Conservation (phyloP, 2,797 vertebrate genomes). For the Bradypodion pumilum region DNA sequence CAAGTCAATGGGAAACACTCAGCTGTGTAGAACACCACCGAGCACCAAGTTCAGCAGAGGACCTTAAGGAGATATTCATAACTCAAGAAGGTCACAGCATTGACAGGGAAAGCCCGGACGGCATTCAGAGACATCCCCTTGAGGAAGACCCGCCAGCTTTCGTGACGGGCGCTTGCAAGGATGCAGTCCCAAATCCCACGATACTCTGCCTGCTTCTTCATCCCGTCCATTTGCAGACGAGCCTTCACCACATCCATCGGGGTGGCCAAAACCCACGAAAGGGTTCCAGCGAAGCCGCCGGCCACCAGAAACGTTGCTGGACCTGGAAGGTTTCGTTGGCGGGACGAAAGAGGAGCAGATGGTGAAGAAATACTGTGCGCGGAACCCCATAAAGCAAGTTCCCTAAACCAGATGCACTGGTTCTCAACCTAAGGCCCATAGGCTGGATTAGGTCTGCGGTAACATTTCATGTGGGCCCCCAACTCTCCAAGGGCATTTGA, state of each 20-base stretch:
- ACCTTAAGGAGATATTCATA: conserved; percentile 79
- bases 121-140: conserved; percentile 84
- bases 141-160: conserved; percentile 82
- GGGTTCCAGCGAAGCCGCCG: conserved; percentile 80
- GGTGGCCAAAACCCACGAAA: conserved; percentile 82
- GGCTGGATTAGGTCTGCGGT: too few species aligned
- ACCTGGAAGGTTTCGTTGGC: conserved; percentile 28
- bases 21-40: not conserved
- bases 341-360: not conserved
- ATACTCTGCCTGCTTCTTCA: conserved; percentile 73
- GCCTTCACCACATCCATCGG: conserved; percentile 88
- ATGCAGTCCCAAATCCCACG: conserved; percentile 82
- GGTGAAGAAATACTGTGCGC: not conserved
- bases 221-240: conserved; percentile 84
- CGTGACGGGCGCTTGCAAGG: conserved; percentile 74
- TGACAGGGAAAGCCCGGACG: conserved; percentile 86
- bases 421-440: too few species aligned
- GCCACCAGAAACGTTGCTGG: conserved; percentile 77
- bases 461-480: too few species aligned
- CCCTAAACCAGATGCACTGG: too few species aligned
- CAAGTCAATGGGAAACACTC: not conserved
- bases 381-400: too few species aligned
- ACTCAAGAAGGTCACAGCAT: conserved; percentile 84
- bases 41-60: conserved; percentile 44
- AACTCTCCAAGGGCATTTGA: too few species aligned